Conservation (phyloP, 2,113 vertebrate genomes). For the Neodon shergylaensis region DNA sequence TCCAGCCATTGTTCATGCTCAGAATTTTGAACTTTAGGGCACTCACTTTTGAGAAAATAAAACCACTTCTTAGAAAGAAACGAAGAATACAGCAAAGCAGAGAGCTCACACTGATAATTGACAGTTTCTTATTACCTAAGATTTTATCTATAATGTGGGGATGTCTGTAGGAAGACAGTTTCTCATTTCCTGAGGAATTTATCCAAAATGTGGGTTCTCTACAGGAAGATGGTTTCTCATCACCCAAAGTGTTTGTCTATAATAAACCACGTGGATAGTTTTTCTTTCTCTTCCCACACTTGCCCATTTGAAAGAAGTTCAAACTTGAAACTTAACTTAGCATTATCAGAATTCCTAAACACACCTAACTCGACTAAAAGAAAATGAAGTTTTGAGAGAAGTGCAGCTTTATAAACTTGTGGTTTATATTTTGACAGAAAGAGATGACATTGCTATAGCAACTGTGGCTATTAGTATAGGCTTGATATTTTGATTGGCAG, state of each 20-base stretch:
- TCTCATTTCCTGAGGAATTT: not conserved
- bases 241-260: not conserved
- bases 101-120: not conserved
- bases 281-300: not conserved
- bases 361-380: not conserved
- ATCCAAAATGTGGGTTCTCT: not conserved
- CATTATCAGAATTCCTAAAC: not conserved
- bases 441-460: not conserved
- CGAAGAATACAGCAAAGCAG: not conserved
- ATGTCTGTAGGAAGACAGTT: no score
- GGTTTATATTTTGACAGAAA: not conserved
- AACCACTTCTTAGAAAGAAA: slow-evolving; percentile 7
- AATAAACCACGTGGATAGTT: fast-evolving
- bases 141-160: not conserved
- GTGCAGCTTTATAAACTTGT: not conserved
- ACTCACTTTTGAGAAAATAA: slow-evolving; percentile 11
- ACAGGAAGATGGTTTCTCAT: not conserved
- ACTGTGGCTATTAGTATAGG: not conserved
- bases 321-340: not conserved
- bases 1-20: not conserved
- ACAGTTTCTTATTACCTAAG: not conserved
- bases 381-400: not conserved
- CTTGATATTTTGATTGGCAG: slow-evolving; percentile 18
- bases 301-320: not conserved
- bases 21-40: slow-evolving; percentile 21